Evolutionary conservation across 2,113 vertebrate species (phyloP).

Genomic region (Motacilla tschutschensis): DNA sequence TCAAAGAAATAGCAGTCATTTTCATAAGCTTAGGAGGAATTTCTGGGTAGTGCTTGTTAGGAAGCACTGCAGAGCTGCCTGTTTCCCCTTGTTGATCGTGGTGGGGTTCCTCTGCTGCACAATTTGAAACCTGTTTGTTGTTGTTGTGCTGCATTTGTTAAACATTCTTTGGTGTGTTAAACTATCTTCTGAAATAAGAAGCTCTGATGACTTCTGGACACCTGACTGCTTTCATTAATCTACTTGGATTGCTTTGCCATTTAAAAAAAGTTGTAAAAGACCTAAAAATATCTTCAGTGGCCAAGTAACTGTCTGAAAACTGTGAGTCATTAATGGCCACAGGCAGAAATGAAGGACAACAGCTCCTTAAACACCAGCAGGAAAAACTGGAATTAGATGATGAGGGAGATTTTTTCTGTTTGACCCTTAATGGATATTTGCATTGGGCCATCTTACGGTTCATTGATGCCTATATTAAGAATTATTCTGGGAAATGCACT

Average conservation of each 20-base stretch:
- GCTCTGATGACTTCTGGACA: not conserved
- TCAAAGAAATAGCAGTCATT: not conserved
- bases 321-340: constrained; percentile 51
- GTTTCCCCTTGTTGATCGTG: not conserved
- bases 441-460: not conserved
- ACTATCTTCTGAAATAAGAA: not conserved
- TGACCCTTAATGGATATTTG: not conserved
- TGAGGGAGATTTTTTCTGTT: not conserved
- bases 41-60: not conserved
- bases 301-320: constrained; percentile 40
- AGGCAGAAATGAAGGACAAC: constrained; percentile 30
- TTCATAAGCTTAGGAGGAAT: not conserved
- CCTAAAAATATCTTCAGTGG: constrained; percentile 46
- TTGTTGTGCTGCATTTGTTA: not conserved
- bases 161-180: not conserved
- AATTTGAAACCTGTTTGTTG: not conserved
- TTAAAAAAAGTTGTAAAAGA: constrained; percentile 27
- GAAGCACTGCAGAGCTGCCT: not conserved
- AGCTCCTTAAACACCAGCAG: constrained; percentile 7
- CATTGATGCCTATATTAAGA: not conserved
- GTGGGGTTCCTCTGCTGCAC: not conserved
- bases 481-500: not conserved
- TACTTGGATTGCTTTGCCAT: constrained; percentile 33
- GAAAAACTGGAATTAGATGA: not conserved
- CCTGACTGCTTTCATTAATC: constrained; percentile 22